phyloP scores from a whole-genome alignment of 2,888 invertebrate genomes.

The Ellobium chinense region DNA sequence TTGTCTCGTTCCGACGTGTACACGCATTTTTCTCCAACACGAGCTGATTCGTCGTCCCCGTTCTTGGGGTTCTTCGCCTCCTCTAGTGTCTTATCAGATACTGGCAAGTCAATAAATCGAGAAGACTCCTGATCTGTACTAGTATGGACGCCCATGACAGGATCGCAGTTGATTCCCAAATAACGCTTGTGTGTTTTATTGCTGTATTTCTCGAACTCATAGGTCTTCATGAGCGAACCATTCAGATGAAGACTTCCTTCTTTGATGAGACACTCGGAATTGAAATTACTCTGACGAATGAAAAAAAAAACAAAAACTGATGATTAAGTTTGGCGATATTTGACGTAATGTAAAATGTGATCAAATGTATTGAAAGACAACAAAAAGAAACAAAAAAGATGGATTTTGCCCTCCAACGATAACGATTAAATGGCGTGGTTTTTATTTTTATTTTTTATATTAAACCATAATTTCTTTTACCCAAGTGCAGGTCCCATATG shows the following conservation, averaged over 20 bases:
- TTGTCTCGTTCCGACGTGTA: background rate
- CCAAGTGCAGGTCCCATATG: no score
- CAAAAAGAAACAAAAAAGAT: no score
- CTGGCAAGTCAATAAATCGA: background rate
- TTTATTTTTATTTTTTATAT: no score
- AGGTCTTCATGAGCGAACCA: background rate
- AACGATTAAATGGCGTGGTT: no score
- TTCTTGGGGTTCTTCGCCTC: background rate
- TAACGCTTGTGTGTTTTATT: background rate
- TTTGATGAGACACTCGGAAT: conserved; percentile 20
- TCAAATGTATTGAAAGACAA: no score
- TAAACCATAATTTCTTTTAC: no score
- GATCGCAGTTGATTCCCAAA: conserved; percentile 33
- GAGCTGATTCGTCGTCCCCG: background rate
- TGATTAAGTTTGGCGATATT: no score
- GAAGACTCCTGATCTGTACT: background rate
- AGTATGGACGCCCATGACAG: background rate
- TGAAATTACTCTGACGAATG: background rate
- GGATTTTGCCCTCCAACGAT: no score
- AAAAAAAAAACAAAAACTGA: background rate
- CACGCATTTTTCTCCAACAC: background rate
- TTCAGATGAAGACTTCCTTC: background rate
- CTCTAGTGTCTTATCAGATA: background rate
- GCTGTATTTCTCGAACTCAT: conserved; percentile 16
- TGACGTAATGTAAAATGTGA: no score